Base-by-base conservation (phyloP, 2,113 vertebrate genomes). In the Dicaeum eximium region DNA sequence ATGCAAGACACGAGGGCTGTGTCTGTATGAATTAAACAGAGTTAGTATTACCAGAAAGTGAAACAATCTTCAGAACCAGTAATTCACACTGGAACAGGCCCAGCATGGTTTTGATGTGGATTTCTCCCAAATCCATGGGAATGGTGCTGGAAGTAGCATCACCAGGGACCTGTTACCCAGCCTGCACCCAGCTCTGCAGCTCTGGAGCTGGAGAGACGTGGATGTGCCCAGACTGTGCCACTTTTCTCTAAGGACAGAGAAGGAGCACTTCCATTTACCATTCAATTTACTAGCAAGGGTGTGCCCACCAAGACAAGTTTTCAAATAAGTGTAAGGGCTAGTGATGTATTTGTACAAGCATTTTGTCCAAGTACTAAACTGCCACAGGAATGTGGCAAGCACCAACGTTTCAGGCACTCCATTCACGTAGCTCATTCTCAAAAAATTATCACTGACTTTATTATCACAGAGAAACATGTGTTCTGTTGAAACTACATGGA, bases 231-330 rank as follows among this genome's bases (percentile, higher is more conserved):
- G 75, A 5, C 2, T 28, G 17, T 58, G 33, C 2, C 54, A 47
- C 17, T 35, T 15, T 20, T 54, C 45, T 1, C 0, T 50, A 70
- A 65, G 27, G 27, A 22, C n/a, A 48, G 24, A 51, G 11, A 74
- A 60, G 0, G 5, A 56, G 27, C 0, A 0, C 81, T 90, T 80
- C 31, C 10, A 18, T 21, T 22, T 40, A 35, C 9, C 47, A 7
- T 51, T 48, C 40, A 27, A 28, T 50, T 54, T 72, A 25, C 13
- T 56, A 33, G 4, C 7, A 56, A 30, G 30, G 9, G 38, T 2
- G 1, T 31, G 73, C 62, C 13, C 37, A 80, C 50, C 13, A 28
- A 74, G 28, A 24, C 11, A 66, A 53, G 2, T 28, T 71, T 78
- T 48, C 54, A 72, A 58, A 15, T 24, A 57, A 21, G 2, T 31